Conservation (phyloP, 2,888 invertebrate genomes). For the Hipparchia sbordonii region DNA sequence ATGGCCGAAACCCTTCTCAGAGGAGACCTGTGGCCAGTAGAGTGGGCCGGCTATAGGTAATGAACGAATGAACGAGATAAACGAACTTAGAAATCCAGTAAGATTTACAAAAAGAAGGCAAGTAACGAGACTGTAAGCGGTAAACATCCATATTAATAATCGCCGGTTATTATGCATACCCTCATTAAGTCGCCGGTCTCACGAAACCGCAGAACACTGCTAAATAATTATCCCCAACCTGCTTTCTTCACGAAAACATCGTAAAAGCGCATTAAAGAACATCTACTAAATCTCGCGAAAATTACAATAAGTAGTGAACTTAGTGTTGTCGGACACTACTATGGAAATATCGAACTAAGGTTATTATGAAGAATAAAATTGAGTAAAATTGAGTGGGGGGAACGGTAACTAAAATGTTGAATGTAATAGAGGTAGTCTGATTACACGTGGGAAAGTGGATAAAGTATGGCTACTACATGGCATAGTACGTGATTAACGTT, state of each 20-base stretch:
- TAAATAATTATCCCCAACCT: slow-evolving; percentile 75
- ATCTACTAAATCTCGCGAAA: slow-evolving; percentile 43
- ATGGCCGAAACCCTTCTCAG: too few relatives aligned
- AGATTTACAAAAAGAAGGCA: slow-evolving; percentile 44
- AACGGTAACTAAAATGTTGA: slow-evolving; percentile 74
- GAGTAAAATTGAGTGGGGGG: slow-evolving; percentile 71
- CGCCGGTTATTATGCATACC: slow-evolving; percentile 71
- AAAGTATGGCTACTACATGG: slow-evolving; percentile 60
- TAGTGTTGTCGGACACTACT: slow-evolving; percentile 42
- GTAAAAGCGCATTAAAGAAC: slow-evolving; percentile 71
- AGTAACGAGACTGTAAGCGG: slow-evolving; percentile 61
- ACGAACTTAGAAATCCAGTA: slow-evolving; percentile 38
- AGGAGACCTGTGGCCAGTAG: too few relatives aligned
- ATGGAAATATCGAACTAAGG: slow-evolving; percentile 73
- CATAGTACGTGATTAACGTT: slow-evolving; percentile 45
- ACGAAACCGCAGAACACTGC: slow-evolving; percentile 79
- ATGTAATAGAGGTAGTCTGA: slow-evolving; percentile 78
- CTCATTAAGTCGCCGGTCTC: slow-evolving; percentile 73
- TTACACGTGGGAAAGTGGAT: slow-evolving; percentile 77
- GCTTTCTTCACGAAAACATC: slow-evolving; percentile 79
- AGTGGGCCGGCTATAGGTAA: too few relatives aligned
- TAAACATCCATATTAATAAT: slow-evolving; percentile 77
- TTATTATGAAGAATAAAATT: slow-evolving; percentile 60
- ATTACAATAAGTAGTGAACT: slow-evolving; percentile 67
- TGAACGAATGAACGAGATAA: too few relatives aligned